Evolutionary conservation across 2,888 invertebrate genomes (phyloP).

Genomic region (Tipula vernalis): DNA sequence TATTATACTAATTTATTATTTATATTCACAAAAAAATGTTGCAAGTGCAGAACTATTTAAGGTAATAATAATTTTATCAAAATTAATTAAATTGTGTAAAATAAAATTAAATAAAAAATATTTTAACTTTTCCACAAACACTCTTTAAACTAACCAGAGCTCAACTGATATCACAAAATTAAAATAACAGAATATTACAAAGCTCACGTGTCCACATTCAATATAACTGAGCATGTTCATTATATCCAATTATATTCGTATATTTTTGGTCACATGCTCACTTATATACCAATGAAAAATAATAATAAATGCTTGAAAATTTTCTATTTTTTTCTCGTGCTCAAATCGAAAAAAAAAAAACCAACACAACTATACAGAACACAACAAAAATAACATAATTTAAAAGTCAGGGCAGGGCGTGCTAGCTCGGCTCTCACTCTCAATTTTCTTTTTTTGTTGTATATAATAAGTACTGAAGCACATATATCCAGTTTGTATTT

Average conservation of each 20-base stretch:
- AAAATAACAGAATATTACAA: neutral
- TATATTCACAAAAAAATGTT: neutral
- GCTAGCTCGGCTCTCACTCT: neutral
- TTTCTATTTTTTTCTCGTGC: neutral
- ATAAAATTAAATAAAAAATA: neutral
- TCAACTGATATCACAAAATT: neutral
- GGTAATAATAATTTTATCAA: too few relatives aligned
- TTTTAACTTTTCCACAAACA: neutral
- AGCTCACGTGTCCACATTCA: conserved; percentile 9
- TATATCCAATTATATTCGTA: neutral
- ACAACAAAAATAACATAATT: neutral
- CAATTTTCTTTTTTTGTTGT: neutral
- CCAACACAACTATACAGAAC: neutral
- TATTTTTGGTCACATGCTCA: conserved; percentile 5
- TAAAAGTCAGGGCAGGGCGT: conserved; percentile 8
- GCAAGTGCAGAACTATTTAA: too few relatives aligned
- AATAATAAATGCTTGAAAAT: neutral
- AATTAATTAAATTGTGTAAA: too few relatives aligned
- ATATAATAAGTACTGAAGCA: neutral
- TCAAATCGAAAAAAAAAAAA: neutral
- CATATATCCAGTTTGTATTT: neutral
- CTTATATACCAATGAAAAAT: conserved; percentile 8
- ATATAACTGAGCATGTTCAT: neutral
- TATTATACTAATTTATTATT: neutral
- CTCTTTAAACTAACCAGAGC: neutral